Evolutionary conservation across 2,113 vertebrate genomes (phyloP), one percentile per base, ranked within the genome.

Genomic region (Noturus placidus): DNA sequence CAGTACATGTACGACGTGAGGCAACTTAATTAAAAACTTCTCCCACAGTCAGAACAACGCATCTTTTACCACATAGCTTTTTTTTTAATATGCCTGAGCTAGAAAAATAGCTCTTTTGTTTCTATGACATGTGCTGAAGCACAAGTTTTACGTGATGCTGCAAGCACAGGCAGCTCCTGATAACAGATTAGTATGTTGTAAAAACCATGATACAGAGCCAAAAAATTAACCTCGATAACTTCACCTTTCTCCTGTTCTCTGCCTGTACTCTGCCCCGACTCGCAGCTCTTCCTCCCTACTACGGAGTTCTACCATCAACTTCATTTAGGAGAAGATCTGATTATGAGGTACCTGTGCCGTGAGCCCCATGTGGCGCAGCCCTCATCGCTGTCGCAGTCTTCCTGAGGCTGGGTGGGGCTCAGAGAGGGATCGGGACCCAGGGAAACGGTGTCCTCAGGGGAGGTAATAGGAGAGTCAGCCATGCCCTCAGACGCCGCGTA

Each of bases 401-500:
- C 95, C 70, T 91, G 19, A 27, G 83, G 25, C 87, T 91, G 90
- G 70, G 83, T 86, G 77, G 69, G n/a, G 83, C 91, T 80, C 0
- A 81, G 83, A 0, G 52, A 92, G 83, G 88, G 89, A 46, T 93
- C 91, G 74, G 90, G 93, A 89, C 94, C 93, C 59, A 93, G 92
- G 89, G 94, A 89, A 91, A 91, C 83, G 91, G 13, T 54, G 92
- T 95, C 90, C 94, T 95, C 94, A 1, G 96, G 96, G 0, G 96
- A 97, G 80, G 96, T 96, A 3, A 95, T 96, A 0, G 95, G 97
- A 42, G 96, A 97, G 91, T 99, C 97, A 0, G 93, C 95, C 54
- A 95, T 96, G 82, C 95, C 96, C 87, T 98, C 97, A 0, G 97
- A 97, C 0, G 96, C 94, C 0, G 96, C 95, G 5, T 96, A 98